Percentiles rank a stretch among this genome's conserved stretches.
These are phyloP conservation scores for Epistrophe grossulariae DNA, from an alignment of 2,888 invertebrate species.

Conservation along the genomic window DNA sequence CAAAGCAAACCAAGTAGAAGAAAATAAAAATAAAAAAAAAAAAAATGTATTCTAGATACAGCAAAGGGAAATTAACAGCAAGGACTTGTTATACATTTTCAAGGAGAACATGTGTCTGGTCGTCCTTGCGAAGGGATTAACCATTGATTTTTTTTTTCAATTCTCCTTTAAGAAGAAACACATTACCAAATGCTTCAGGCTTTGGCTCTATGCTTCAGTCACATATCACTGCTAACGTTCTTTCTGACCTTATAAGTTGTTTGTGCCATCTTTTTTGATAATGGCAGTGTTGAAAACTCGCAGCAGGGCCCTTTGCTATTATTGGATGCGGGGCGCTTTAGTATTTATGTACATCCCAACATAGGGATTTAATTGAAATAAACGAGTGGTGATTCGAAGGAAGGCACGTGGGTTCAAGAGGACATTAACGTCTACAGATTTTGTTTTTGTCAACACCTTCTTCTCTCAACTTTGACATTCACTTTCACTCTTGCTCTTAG, in stretches of 20 bases:
- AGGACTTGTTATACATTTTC: constrained; percentile 15
- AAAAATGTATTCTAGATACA: neutral
- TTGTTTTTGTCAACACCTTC: too few species aligned
- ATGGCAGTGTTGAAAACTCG: neutral
- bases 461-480: too few species aligned
- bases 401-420: too few species aligned
- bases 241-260: neutral
- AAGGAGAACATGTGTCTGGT: constrained; percentile 22
- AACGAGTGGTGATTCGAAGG: too few species aligned
- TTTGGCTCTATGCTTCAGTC: neutral
- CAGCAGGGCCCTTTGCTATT: neutral
- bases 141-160: constrained; percentile 65
- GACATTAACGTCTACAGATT: too few species aligned
- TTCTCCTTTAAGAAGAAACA: constrained; percentile 7
- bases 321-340: neutral
- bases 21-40: constrained; percentile 18
- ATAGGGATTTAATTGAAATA: neutral
- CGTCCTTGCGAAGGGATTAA: constrained; percentile 64
- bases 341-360: neutral
- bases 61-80: constrained; percentile 51
- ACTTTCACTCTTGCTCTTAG: too few species aligned
- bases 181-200: constrained; percentile 9
- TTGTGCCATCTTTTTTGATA: neutral
- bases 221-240: neutral
- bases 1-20: constrained; percentile 59